Conservation (phyloP, 2,888 invertebrate genomes). For the Cybosia mesomella region DNA sequence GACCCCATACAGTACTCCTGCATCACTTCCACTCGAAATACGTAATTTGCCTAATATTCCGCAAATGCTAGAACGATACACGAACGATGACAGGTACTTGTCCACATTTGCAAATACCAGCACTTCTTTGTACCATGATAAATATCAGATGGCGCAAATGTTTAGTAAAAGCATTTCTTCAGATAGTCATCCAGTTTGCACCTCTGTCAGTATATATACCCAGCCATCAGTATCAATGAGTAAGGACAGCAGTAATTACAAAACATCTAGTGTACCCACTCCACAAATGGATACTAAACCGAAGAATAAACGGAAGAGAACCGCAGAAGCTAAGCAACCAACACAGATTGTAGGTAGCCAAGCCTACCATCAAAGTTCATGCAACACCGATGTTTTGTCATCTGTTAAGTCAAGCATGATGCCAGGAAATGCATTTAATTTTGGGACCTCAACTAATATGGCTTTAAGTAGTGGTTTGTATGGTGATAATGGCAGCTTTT, state of each 20-base stretch:
- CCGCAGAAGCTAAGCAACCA: conserved; percentile 66
- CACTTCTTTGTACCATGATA: conserved; percentile 86
- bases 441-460: conserved; percentile 90
- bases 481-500: conserved; percentile 89
- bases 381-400: conserved; percentile 80
- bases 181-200: conserved; percentile 71
- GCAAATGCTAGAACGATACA: conserved; percentile 88
- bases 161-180: conserved; percentile 82
- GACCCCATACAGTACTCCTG: conserved; percentile 72
- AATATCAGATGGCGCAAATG: conserved; percentile 88
- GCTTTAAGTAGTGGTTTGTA: conserved; percentile 86
- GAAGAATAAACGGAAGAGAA: conserved; percentile 75
- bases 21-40: conserved; percentile 83
- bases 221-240: conserved; percentile 69
- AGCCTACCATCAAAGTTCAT: conserved; percentile 88
- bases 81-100: conserved; percentile 86
- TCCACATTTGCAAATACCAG: conserved; percentile 78
- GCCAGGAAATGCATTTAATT: conserved; percentile 94
- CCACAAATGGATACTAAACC: conserved; percentile 68
- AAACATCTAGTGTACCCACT: conserved; percentile 57
- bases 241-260: conserved; percentile 76
- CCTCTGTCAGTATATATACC: conserved; percentile 72
- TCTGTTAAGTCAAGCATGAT: conserved; percentile 88
- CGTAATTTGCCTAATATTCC: conserved; percentile 87
- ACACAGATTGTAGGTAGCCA: conserved; percentile 73